Conservation (phyloP, 2,113 vertebrate genomes). For the Eulemur rufifrons region DNA sequence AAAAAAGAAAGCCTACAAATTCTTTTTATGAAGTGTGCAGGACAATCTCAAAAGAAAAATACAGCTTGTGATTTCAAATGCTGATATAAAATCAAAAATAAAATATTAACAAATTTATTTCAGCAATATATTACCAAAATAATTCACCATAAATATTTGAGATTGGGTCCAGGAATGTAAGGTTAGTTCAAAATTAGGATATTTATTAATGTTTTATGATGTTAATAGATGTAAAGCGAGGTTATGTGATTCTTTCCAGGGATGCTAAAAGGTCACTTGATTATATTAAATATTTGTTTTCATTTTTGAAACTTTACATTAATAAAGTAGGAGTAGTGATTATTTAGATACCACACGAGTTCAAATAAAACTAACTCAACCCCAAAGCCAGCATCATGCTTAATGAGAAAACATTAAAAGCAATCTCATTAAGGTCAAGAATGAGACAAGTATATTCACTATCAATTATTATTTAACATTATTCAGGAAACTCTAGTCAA, state of each 20-base stretch:
- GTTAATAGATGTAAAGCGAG: neutral
- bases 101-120: neutral
- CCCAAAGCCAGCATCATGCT: neutral
- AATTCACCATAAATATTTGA: neutral
- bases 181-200: neutral
- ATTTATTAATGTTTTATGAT: neutral
- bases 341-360: neutral
- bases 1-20: neutral
- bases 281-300: neutral
- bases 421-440: neutral
- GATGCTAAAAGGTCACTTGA: neutral
- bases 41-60: neutral
- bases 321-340: neutral
- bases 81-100: neutral
- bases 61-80: neutral
- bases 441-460: neutral
- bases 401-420: neutral
- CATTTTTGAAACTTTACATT: neutral
- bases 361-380: neutral
- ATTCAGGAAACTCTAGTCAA: neutral
- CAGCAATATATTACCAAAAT: neutral
- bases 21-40: neutral
- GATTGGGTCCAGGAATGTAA: neutral
- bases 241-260: neutral
- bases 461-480: neutral